phyloP scores from a whole-genome alignment of 2,113 vertebrate species.

The Ctenodactylus gundi region DNA sequence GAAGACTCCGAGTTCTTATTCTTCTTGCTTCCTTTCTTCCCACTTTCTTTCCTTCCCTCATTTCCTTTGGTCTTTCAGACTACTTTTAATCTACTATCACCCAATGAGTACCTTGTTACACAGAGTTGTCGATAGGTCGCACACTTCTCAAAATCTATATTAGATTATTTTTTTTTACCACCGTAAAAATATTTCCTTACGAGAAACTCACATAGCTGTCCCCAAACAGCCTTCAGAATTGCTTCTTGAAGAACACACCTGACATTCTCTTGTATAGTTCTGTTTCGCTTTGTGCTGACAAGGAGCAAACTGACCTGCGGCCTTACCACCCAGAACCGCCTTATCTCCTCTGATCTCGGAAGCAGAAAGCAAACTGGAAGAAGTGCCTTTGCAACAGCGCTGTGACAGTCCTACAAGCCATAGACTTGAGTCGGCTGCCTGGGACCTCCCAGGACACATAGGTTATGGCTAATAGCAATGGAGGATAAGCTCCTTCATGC shows the following conservation, averaged over 20 bases:
- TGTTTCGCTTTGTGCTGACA: not conserved
- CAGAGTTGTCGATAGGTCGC: not conserved
- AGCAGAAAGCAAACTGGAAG: not conserved
- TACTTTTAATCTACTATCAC: not conserved
- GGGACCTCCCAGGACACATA: not conserved
- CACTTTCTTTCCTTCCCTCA: not conserved
- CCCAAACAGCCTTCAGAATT: not conserved
- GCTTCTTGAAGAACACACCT: not conserved
- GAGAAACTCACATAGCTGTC: not conserved
- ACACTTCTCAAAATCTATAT: not conserved
- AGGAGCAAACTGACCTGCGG: no score
- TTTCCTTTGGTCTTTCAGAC: not conserved
- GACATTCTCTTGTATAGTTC: not conserved
- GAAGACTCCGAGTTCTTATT: not conserved
- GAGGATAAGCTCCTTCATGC: not conserved
- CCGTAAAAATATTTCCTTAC: not conserved
- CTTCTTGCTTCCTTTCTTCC: not conserved
- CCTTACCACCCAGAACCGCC: no score
- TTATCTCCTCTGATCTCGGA: no score
- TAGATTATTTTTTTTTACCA: not conserved
- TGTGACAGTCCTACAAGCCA: not conserved
- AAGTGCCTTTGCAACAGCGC: not conserved
- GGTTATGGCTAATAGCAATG: not conserved
- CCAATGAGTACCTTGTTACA: not conserved
- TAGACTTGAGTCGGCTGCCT: not conserved